Base-by-base conservation (phyloP, 2,797 vertebrate genomes). In the Anniella stebbinsi region DNA sequence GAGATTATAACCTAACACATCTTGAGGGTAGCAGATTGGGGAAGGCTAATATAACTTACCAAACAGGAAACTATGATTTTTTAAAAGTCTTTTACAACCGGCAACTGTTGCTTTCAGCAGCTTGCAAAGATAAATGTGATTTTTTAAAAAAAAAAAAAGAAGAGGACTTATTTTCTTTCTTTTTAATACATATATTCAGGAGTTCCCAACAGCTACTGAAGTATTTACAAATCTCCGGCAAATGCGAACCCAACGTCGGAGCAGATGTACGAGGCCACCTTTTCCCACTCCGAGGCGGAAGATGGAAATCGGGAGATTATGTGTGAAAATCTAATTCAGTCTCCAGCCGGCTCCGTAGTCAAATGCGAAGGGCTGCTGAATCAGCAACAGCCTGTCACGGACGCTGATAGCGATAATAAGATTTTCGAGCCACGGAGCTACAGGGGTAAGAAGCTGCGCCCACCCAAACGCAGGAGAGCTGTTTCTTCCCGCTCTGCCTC, bases 51-150 rank as follows among this genome's bases (percentile, higher is more conserved):
- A 80, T 77, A 88, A 93, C 45, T 88, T 91, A 89, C 30, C 92
- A 90, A 95, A 88, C 82, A 84, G 92, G 89, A 94, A 95, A 95
- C 93, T 78, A 88, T 88, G 93, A 87, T 94, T 93, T 91, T 94
- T 95, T 94, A 88, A n/a, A n/a, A 88, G 18, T 6, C 86, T 84
- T 84, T 87, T 63, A 28, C 77, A 83, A 90, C 86, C 77, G 18
- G 54, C 63, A 91, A 94, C 95, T 94, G 92, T 81, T 80, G 93
- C 54, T 30, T 23, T 9, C 9, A n/a, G 36, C 70, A 84, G 87
- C 86, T 94, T 90, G 86, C 2, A 92, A 86, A 92, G 92, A 95
- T 88, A 92, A 95, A 94, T 88, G 92, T 81, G 88, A 6, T 45
- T 80, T 93, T 88, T 93, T 91, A 83, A 84, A 89, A 18, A 72